Base-by-base conservation (phyloP, 2,113 vertebrate genomes). In the Oryzias melastigma region DNA sequence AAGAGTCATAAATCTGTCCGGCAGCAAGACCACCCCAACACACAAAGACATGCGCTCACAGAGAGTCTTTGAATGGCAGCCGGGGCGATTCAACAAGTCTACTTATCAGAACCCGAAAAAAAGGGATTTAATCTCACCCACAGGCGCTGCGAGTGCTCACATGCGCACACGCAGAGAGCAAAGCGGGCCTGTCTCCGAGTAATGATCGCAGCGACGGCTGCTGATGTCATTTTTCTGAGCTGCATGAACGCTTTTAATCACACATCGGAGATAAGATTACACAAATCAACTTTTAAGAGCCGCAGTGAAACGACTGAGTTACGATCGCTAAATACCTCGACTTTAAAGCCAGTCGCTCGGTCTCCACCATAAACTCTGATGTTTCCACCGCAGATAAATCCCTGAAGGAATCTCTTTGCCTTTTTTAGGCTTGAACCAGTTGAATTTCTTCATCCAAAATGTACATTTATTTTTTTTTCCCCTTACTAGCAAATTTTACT, bases 1-100 rank as follows among this genome's bases (percentile, higher is more conserved):
- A 46, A 52, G 54, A 69, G 81, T 66, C 22, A 42, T 87, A 90
- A 90, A 90, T 85, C 81, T 87, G 68, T 85, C 79, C 56, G 14
- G 42, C 58, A 63, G 76, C 71, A 1, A 73, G 85, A 88, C 86
- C 88, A 85, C 86, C 85, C 77, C 78, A 46, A n/a, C 45, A 40
- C 58, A 64, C 54, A 68, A 40, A 55, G 46, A 53, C 43, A 29
- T 35, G 57, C 64, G 61, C 60, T 65, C 61, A 62, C 19, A 59
- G 56, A 25, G 43, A 42, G 27, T 29, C 74, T 65, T 69, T 81
- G 62, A 83, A 74, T 58, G 22, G 66, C 14, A 69, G 66, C 54
- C 41, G 24, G 73, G 77, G 86, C 61, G 56, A 68, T 81, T 82
- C 78, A 84, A 50, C 64, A 78, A 75, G 81, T 74, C 76, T 48